Conservation (phyloP, 2,888 invertebrate species). For the Saturnia pavonia region DNA sequence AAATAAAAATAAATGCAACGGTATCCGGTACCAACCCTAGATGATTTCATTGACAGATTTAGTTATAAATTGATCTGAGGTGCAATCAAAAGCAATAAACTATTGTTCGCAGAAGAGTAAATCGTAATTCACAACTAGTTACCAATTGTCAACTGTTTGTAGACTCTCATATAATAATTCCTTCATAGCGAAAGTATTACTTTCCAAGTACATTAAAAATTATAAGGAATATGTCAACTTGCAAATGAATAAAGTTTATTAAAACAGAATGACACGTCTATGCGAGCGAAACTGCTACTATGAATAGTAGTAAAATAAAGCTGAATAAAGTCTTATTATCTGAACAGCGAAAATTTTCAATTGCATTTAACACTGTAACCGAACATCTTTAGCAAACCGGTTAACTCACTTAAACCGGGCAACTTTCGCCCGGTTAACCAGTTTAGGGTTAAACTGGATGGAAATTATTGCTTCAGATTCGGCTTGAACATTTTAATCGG, state of each 20-base stretch:
- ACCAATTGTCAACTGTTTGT: no score
- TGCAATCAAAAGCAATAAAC: background rate
- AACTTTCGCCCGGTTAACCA: conserved; percentile 9
- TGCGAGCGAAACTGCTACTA: background rate
- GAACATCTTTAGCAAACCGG: conserved; percentile 9
- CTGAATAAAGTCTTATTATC: background rate
- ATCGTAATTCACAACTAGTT: no score
- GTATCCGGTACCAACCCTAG: background rate
- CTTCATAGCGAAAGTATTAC: no score
- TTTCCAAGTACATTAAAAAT: no score
- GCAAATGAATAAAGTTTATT: no score
- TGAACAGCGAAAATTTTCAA: conserved; percentile 2
- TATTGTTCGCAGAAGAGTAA: background rate
- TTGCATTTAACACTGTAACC: conserved; percentile 6
- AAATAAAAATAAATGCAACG: background rate
- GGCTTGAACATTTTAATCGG: conserved; percentile 2
- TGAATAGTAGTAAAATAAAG: background rate
- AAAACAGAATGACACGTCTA: background rate
- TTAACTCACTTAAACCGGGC: conserved; percentile 6
- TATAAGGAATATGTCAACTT: no score
- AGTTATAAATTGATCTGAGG: background rate
- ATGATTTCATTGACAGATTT: background rate
- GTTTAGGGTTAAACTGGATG: conserved; percentile 1
- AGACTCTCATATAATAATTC: no score
- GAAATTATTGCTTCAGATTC: conserved; percentile 3